Conservation (phyloP, 2,888 invertebrate species). For the Branchipolynoe longqiensis region DNA sequence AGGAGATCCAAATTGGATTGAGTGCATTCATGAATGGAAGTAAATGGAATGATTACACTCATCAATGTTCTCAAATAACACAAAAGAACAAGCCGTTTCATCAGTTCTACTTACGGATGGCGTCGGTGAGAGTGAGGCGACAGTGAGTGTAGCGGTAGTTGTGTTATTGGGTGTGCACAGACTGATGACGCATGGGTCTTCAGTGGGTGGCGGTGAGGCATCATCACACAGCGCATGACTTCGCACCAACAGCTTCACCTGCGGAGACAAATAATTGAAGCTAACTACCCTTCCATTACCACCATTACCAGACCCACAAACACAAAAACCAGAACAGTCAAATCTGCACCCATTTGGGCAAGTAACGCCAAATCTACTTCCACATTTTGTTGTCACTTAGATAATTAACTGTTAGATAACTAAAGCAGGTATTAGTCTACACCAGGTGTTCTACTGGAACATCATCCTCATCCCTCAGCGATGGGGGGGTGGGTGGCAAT, state of each 20-base stretch:
- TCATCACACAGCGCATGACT: constrained; percentile 95
- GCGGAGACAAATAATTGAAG: constrained; percentile 64
- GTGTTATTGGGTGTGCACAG: constrained; percentile 31
- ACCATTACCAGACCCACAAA: too few relatives aligned
- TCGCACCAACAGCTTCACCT: constrained; percentile 86
- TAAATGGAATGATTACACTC: not conserved
- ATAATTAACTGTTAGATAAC: too few relatives aligned
- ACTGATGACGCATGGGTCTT: not conserved
- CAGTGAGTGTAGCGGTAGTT: constrained; percentile 36
- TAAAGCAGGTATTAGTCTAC: too few relatives aligned
- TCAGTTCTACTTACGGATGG: constrained; percentile 50
- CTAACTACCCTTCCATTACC: not conserved
- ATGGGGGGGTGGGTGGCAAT: too few relatives aligned
- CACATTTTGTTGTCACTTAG: too few relatives aligned
- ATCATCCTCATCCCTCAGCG: too few relatives aligned
- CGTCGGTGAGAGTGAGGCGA: constrained; percentile 61
- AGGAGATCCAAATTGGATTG: not conserved
- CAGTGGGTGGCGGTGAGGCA: constrained; percentile 83
- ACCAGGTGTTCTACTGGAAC: too few relatives aligned
- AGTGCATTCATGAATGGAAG: not conserved
- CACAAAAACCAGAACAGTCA: too few relatives aligned
- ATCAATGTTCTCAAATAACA: too few relatives aligned
- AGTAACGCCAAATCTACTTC: too few relatives aligned
- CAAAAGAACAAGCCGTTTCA: too few relatives aligned
- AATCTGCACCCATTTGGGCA: too few relatives aligned